Percentiles rank a stretch among this genome's conserved stretches.
Evolutionary conservation across 2,797 vertebrate species (phyloP).

Genomic region (Phrynocephalus forsythii): DNA sequence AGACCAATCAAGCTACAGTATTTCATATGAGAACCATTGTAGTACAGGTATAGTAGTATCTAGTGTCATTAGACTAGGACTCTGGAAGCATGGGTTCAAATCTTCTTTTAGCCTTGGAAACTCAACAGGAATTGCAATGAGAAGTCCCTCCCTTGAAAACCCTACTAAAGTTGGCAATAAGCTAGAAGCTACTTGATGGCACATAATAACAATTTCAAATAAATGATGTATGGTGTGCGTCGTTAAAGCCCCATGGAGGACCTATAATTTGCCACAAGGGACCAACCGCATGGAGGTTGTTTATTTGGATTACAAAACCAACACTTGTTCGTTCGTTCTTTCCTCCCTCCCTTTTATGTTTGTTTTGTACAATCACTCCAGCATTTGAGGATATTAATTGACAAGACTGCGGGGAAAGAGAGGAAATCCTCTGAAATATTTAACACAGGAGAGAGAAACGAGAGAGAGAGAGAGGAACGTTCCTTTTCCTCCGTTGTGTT

Average conservation of each 20-base stretch:
- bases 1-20: too few relatives aligned
- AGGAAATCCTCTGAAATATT: neutral
- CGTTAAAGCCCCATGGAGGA: neutral
- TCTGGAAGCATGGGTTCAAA: too few relatives aligned
- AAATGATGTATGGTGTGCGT: too few relatives aligned
- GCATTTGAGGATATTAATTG: neutral
- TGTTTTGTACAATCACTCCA: neutral
- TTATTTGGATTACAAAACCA: neutral
- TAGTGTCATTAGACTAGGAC: too few relatives aligned
- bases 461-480: too few relatives aligned
- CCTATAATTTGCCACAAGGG: neutral
- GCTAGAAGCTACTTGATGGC: too few relatives aligned
- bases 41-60: too few relatives aligned
- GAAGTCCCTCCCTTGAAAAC: too few relatives aligned
- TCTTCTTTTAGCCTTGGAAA: too few relatives aligned
- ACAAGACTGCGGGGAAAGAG: neutral
- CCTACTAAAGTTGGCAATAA: too few relatives aligned
- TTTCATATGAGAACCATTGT: too few relatives aligned
- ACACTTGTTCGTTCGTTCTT: neutral
- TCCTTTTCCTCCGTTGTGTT: neutral
- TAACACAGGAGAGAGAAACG: neutral
- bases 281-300: neutral
- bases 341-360: neutral
- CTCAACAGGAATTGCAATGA: too few relatives aligned
- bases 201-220: neutral